Evolutionary conservation across 1,140 invertebrate species (phyloP), one percentile per base, ranked within the genome.

Genomic region (Pantala flavescens): DNA sequence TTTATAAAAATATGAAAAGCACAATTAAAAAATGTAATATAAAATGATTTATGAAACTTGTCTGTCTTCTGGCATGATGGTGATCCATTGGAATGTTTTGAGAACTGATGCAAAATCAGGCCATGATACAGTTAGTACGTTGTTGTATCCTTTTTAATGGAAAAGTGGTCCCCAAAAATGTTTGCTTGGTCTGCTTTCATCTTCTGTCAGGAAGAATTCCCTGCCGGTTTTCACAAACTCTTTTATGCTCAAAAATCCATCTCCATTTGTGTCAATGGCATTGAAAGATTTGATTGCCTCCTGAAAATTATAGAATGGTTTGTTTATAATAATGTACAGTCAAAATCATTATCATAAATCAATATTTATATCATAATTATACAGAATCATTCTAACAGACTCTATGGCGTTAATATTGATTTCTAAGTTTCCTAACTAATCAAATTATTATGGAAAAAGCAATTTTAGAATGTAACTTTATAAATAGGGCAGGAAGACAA

Each of bases 111-210:
- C 49, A 63, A 21, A 21, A 63, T 63, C 12, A 49, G 49, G 49
- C 49, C 49, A 63, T 7, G n/a, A 63, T 12, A 49, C 9, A 63
- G 21, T 23, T 74, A 14, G 11, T 74, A 23, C 70, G 24, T 11
- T 74, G 73, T 24, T 72, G 2, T 55, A 14, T 72, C 71, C 11
- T 36, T 76, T 21, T 36, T 55, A 73, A 19, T 70, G 23, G 71
- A 76, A 24, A 49, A 94, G 81, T 11, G 92, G 92, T 49, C 92
- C 92, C 91, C 91, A 94, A 78, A 94, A 93, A 84, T 92, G 89
- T 83, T 91, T 92, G 78, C 91, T 93, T 55, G 92, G 89, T 78
- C 84, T 87, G 2, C 82, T 86, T 77, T 91, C 87, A 81, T 94
- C 90, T 82, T 93, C 90, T 0, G 88, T 89, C 19, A 90, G 82